Evolutionary conservation across 1,140 invertebrate genomes (phyloP).

Genomic region (Drosophila pachea): DNA sequence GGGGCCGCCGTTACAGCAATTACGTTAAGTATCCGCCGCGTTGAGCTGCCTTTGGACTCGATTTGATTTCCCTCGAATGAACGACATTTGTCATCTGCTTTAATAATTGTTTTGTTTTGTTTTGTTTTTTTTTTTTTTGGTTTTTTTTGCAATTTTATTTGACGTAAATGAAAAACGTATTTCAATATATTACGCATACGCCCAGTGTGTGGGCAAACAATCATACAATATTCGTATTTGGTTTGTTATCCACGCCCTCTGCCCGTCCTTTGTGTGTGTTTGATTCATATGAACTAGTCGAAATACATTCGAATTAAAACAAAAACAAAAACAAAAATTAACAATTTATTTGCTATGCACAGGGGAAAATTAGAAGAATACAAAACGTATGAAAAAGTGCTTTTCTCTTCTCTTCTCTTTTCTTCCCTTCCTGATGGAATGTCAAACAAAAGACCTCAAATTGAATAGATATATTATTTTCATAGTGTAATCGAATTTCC

Average conservation of each 20-base stretch:
- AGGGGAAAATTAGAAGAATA: neutral
- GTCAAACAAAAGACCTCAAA: slow-evolving; percentile 15
- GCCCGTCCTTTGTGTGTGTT: slow-evolving; percentile 4
- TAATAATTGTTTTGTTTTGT: slow-evolving; percentile 9
- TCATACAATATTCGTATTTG: slow-evolving; percentile 65
- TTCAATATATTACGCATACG: slow-evolving; percentile 56
- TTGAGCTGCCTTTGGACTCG: slow-evolving; percentile 1
- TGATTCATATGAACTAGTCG: slow-evolving; percentile 33
- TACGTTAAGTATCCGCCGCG: slow-evolving; percentile 62
- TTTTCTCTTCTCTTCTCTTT: no score
- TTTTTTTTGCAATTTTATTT: slow-evolving; percentile 56
- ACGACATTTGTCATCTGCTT: neutral
- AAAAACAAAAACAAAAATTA: slow-evolving; percentile 39
- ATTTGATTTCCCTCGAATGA: neutral
- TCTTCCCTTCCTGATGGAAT: slow-evolving; percentile 44
- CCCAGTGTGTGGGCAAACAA: slow-evolving; percentile 46
- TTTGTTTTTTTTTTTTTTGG: slow-evolving; percentile 36
- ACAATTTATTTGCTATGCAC: slow-evolving; percentile 13
- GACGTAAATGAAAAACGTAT: slow-evolving; percentile 59
- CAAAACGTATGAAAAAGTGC: slow-evolving; percentile 6
- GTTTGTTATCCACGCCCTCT: slow-evolving; percentile 5
- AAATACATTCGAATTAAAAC: slow-evolving; percentile 45
- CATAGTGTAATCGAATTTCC: neutral
- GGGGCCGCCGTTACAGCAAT: slow-evolving; percentile 30
- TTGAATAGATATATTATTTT: slow-evolving; percentile 20